Conservation (phyloP, 2,888 invertebrate species). For the Antheraea assamensis region DNA sequence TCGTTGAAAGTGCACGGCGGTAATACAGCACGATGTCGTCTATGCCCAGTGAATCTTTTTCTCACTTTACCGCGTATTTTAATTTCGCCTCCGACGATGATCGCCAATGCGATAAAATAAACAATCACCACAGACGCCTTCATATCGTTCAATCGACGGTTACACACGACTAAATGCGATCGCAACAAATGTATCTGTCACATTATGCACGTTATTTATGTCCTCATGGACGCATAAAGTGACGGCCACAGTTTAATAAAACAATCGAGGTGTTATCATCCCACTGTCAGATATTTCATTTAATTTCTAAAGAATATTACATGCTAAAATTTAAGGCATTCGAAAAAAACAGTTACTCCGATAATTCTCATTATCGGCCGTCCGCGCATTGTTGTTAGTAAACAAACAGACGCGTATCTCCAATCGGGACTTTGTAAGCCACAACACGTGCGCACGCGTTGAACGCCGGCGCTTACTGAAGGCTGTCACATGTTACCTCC, state of each 20-base stretch:
- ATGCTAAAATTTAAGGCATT: not conserved
- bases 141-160: constrained; percentile 65
- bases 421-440: constrained; percentile 40
- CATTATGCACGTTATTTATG: constrained; percentile 76
- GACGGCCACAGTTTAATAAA: constrained; percentile 65
- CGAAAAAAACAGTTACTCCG: constrained; percentile 38
- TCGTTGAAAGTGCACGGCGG: constrained; percentile 78
- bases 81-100: constrained; percentile 69
- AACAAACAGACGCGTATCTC: constrained; percentile 55
- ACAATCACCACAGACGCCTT: constrained; percentile 69
- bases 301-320: constrained; percentile 39
- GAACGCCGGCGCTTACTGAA: constrained; percentile 73
- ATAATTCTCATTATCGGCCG: constrained; percentile 50
- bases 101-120: constrained; percentile 70
- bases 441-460: constrained; percentile 74
- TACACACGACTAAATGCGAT: constrained; percentile 63
- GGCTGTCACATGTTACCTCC: constrained; percentile 57
- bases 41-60: constrained; percentile 66
- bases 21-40: constrained; percentile 69
- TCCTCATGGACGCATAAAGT: constrained; percentile 62
- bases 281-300: constrained; percentile 68
- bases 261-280: constrained; percentile 66
- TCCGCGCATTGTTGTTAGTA: constrained; percentile 62
- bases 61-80: constrained; percentile 77
- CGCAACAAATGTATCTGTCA: constrained; percentile 73